phyloP scores from a whole-genome alignment of 2,797 vertebrate genomes.

The Brachyalestes nurse region DNA sequence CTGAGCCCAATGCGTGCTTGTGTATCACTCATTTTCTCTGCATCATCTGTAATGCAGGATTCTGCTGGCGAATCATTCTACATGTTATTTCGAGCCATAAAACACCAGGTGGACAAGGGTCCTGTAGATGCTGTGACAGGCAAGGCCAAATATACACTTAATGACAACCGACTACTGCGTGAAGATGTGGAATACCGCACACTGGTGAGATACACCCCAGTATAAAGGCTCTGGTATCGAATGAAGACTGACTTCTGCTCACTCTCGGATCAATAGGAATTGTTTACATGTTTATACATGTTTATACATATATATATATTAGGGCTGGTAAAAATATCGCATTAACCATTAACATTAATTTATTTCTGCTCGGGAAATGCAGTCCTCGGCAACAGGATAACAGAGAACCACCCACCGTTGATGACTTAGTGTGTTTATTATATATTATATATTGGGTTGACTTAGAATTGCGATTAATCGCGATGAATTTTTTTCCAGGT shows the following conservation, averaged over 20 bases:
- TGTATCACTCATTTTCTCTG: not conserved
- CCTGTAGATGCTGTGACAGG: slow-evolving; percentile 95
- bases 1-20: not conserved
- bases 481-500: too few species aligned
- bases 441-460: too few species aligned
- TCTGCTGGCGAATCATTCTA: slow-evolving; percentile 95
- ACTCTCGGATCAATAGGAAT: too few species aligned
- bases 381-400: too few species aligned
- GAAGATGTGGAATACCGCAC: slow-evolving; percentile 95
- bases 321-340: too few species aligned
- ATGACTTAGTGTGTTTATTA: too few species aligned
- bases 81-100: slow-evolving; percentile 96
- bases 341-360: too few species aligned
- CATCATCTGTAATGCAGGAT: slow-evolving; percentile 78
- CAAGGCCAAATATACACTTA: slow-evolving; percentile 96
- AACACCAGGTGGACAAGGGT: slow-evolving; percentile 97
- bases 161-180: slow-evolving; percentile 92
- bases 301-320: not conserved
- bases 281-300: not conserved
- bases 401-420: too few species aligned
- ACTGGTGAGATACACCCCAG: slow-evolving; percentile 78
- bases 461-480: too few species aligned
- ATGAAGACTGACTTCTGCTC: not conserved
- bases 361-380: too few species aligned
- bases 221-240: not conserved